A percentile compares a stretch with the other conserved stretches of the same genome.
These are phyloP conservation scores for Lucilia sericata DNA, from an alignment of 1,140 invertebrate species.

Conservation along the genomic window DNA sequence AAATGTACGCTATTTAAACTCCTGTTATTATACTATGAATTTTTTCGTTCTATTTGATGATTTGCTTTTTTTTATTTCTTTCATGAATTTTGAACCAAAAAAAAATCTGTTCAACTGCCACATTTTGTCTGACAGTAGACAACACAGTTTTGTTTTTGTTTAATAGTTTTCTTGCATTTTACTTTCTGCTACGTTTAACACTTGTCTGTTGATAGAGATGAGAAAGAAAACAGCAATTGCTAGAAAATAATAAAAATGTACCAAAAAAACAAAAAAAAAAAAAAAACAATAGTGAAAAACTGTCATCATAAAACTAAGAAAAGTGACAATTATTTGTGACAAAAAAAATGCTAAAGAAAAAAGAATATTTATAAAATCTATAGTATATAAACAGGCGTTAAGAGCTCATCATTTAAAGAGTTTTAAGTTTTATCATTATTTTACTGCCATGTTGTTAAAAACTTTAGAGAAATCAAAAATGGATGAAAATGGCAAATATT, in stretches of 20 bases:
- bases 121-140: slow-evolving; percentile 3
- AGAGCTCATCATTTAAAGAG: slow-evolving; percentile 1
- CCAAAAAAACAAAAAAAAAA: background rate
- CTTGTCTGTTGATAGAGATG: background rate
- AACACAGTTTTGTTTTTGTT: background rate
- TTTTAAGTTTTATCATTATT: slow-evolving; percentile 18
- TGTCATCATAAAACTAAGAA: slow-evolving; percentile 12
- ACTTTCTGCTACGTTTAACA: slow-evolving; percentile 1
- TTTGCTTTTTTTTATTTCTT: too few species aligned
- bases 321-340: slow-evolving; percentile 16
- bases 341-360: background rate
- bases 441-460: background rate
- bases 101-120: slow-evolving; percentile 13
- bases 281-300: background rate
- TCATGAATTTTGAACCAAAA: background rate
- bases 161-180: slow-evolving; percentile 11
- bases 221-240: too few species aligned
- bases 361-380: background rate
- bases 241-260: background rate
- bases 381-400: background rate
- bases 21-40: background rate
- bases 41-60: background rate
- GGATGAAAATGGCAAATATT: too few species aligned
- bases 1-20: background rate
- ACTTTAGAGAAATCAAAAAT: too few species aligned